These are phyloP conservation scores for Plebejus argus DNA, from an alignment of 2,888 invertebrate species.

Conservation along the genomic window DNA sequence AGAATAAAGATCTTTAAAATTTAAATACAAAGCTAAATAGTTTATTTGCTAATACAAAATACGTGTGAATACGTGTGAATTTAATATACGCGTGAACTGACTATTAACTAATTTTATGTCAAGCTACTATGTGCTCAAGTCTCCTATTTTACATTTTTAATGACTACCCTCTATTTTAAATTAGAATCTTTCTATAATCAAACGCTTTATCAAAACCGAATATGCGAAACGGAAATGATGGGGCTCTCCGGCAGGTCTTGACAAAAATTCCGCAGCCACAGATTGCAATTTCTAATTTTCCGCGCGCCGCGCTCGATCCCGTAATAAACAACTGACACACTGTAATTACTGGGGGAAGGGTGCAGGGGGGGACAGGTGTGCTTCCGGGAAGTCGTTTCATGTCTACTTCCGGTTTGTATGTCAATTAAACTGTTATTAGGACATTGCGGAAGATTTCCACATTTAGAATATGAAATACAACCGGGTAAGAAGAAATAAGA, in stretches of 20 bases:
- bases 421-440: not conserved
- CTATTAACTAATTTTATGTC: too few species aligned
- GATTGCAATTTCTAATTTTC: constrained; percentile 22
- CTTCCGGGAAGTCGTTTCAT: constrained; percentile 18
- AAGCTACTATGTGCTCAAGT: too few species aligned
- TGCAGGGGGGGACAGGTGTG: not conserved
- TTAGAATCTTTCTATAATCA: not conserved
- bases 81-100: too few species aligned
- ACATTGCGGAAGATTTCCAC: not conserved
- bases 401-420: constrained; percentile 5
- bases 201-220: not conserved
- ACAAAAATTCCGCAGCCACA: constrained; percentile 3
- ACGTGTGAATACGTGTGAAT: too few species aligned
- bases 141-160: not conserved
- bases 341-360: not conserved
- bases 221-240: not conserved
- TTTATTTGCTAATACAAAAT: too few species aligned
- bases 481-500: too few species aligned
- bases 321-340: constrained; percentile 19
- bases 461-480: not conserved
- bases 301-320: not conserved
- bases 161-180: not conserved
- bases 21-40: too few species aligned
- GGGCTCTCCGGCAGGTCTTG: not conserved
- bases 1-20: too few species aligned